Conservation (phyloP, 2,888 invertebrate genomes). For the Drosophila kanekoi region DNA sequence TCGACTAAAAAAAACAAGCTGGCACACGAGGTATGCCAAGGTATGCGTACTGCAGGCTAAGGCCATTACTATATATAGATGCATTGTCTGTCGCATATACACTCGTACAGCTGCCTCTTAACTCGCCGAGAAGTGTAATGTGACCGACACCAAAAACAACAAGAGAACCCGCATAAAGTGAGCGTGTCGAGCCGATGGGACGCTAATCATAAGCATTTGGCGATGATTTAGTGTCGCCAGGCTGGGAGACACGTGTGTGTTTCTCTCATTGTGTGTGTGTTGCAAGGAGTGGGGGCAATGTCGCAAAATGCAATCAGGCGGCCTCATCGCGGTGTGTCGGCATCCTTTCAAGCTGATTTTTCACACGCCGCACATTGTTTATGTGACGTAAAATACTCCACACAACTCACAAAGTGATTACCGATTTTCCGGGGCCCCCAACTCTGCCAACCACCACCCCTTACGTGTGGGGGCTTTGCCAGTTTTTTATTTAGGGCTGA, state of each 20-base stretch:
- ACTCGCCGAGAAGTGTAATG: slow-evolving; percentile 70
- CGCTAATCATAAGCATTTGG: slow-evolving; percentile 80
- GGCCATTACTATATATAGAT: slow-evolving; percentile 50
- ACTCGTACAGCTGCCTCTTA: slow-evolving; percentile 62
- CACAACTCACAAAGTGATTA: slow-evolving; percentile 63
- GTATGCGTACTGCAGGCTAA: slow-evolving; percentile 7
- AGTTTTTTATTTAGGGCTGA: slow-evolving; percentile 45
- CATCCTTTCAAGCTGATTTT: slow-evolving; percentile 78
- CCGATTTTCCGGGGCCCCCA: slow-evolving; percentile 17
- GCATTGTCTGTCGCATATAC: slow-evolving; percentile 42
- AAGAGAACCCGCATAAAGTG: slow-evolving; percentile 65
- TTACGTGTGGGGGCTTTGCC: slow-evolving; percentile 17
- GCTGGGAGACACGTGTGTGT: slow-evolving; percentile 64
- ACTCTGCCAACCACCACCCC: slow-evolving; percentile 10
- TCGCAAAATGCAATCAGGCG: slow-evolving; percentile 53
- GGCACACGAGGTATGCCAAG: slow-evolving; percentile 2
- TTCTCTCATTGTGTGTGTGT: slow-evolving; percentile 10
- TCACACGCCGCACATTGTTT: slow-evolving; percentile 73
- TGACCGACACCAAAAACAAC: slow-evolving; percentile 51
- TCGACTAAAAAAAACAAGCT: slow-evolving; percentile 13
- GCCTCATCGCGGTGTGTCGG: slow-evolving; percentile 49
- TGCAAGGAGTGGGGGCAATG: slow-evolving; percentile 24
- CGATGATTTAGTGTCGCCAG: slow-evolving; percentile 77
- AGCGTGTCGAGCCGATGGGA: slow-evolving; percentile 58
- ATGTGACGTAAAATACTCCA: slow-evolving; percentile 61